Evolutionary conservation across 1,140 invertebrate species (phyloP).

Genomic region (Elysia chlorotica): DNA sequence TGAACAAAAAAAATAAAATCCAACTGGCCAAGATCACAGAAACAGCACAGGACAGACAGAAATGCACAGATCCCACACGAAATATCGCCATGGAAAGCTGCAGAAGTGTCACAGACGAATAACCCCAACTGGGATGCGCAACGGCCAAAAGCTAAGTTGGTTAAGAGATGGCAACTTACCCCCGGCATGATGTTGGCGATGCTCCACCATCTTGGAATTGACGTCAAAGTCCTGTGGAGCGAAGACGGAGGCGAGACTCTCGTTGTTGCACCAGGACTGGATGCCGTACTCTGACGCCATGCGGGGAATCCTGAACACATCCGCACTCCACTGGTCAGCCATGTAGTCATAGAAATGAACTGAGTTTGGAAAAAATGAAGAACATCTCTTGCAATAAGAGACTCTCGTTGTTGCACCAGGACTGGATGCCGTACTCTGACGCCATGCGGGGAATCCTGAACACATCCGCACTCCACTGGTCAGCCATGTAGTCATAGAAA

Average conservation of each 20-base stretch:
- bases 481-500: constrained; percentile 84
- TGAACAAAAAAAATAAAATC: too few species aligned
- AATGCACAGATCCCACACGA: too few species aligned
- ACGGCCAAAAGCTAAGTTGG: too few species aligned
- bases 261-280: constrained; percentile 70
- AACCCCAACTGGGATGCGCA: too few species aligned
- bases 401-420: constrained; percentile 60
- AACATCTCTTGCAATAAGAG: neutral
- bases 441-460: constrained; percentile 85
- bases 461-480: constrained; percentile 79
- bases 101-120: too few species aligned
- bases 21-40: too few species aligned
- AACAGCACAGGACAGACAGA: too few species aligned
- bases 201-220: constrained; percentile 35
- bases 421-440: constrained; percentile 95
- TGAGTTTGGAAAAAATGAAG: constrained; percentile 46
- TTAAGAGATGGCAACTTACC: too few species aligned
- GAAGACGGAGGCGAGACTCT: constrained; percentile 35
- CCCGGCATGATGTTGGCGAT: constrained; percentile 54
- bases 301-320: constrained; percentile 77
- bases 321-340: constrained; percentile 78
- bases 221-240: constrained; percentile 29
- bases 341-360: constrained; percentile 93
- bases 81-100: too few species aligned
- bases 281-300: constrained; percentile 96